Conservation (phyloP, 2,113 vertebrate species). For the Ibidorhyncha struthersii region DNA sequence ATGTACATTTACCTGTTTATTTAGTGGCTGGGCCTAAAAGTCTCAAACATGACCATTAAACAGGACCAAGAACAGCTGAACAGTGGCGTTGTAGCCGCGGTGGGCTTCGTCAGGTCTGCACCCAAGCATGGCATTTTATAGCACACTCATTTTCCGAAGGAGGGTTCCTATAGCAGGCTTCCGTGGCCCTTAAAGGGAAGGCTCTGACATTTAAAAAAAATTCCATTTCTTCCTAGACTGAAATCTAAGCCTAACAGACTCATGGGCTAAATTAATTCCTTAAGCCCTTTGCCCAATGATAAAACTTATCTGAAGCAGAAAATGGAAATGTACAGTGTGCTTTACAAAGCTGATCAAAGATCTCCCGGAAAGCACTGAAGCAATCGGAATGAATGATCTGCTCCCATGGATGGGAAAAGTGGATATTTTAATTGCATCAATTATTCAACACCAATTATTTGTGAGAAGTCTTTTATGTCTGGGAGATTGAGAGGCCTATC, state of each 20-base stretch:
- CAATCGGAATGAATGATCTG: constrained; percentile 8
- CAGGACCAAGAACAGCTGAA: background rate
- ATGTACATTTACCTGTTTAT: background rate
- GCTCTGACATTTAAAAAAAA: background rate
- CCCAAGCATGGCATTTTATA: background rate
- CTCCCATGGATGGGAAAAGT: background rate
- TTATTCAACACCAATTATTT: constrained; percentile 6
- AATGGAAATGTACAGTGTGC: background rate
- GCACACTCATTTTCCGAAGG: background rate
- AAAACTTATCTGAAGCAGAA: constrained; percentile 34
- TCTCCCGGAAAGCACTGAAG: background rate
- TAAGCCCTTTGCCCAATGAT: background rate
- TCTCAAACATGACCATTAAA: background rate
- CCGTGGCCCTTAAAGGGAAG: background rate
- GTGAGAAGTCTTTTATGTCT: background rate
- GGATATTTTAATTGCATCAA: constrained; percentile 20
- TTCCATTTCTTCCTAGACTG: background rate
- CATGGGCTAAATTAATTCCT: constrained; percentile 4
- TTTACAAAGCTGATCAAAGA: constrained; percentile 22
- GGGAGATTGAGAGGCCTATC: background rate
- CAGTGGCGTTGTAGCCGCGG: background rate
- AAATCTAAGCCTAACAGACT: background rate
- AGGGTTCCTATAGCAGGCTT: background rate
- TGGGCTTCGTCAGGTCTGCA: background rate
- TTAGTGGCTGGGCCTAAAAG: background rate